Percentiles rank a stretch among this genome's conserved stretches.
Conservation (phyloP, 2,797 vertebrate genomes). For the Chromobotia macracanthus region DNA sequence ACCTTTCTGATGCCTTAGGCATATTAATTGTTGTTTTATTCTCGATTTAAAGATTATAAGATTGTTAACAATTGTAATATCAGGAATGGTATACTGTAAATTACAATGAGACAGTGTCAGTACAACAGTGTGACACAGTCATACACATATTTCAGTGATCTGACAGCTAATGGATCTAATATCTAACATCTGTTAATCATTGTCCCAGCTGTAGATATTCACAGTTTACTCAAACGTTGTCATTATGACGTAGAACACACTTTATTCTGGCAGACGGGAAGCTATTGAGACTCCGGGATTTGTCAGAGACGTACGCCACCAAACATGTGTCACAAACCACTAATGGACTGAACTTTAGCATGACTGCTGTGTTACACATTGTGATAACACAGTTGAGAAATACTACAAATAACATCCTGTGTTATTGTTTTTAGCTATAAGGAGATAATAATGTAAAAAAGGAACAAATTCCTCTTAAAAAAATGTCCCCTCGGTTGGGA, state of each 20-base stretch:
- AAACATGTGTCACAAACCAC: slow-evolving; percentile 55
- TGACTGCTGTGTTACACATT: slow-evolving; percentile 46
- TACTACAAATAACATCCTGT: neutral
- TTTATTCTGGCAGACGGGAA: slow-evolving; percentile 64
- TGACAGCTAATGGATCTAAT: slow-evolving; percentile 44
- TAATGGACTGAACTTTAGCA: slow-evolving; percentile 63
- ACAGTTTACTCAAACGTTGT: slow-evolving; percentile 46
- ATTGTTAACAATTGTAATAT: neutral
- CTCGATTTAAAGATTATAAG: no score
- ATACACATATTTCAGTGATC: no score
- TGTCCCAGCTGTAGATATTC: slow-evolving; percentile 39
- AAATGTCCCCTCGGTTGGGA: neutral
- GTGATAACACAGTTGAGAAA: slow-evolving; percentile 69
- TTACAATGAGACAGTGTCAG: no score
- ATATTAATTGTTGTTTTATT: neutral
- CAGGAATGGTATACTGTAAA: neutral
- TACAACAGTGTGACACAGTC: neutral
- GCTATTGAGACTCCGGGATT: slow-evolving; percentile 63
- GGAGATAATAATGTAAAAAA: neutral
- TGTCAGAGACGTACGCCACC: slow-evolving; percentile 50
- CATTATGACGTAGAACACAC: slow-evolving; percentile 48
- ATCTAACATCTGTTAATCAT: slow-evolving; percentile 58
- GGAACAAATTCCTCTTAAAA: neutral
- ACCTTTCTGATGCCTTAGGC: neutral
- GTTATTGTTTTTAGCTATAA: neutral